Base-by-base conservation (phyloP, 2,113 vertebrate species). In the Opisthocomus hoazin region DNA sequence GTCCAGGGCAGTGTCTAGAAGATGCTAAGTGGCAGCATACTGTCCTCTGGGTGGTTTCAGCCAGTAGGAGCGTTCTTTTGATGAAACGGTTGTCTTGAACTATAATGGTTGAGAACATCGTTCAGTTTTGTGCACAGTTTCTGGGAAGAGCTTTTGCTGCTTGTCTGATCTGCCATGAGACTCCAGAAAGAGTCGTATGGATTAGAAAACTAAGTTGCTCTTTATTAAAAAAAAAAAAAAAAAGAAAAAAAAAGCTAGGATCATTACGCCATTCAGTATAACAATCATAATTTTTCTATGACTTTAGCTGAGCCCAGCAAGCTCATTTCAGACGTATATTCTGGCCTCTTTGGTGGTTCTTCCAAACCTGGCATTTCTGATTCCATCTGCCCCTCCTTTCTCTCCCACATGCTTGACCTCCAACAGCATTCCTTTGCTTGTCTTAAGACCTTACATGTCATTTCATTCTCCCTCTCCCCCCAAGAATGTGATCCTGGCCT, bases 401-500 rank as follows among this genome's bases (percentile, higher is more conserved):
- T 46, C 50, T 97, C 93, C 88, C 86, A 73, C 91, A 41, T 78
- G 57, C 80, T 96, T 97, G 95, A 97, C 93, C 93, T 97, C 91
- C 94, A 92, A 79, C 77, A 94, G 83, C 88, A 93, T 97, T 96
- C 96, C 82, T 97, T 83, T 2, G 5, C 90, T 96, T 90, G 84
- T 95, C 94, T 96, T 93, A 93, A 92, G 84, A 86, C 66, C 89
- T 97, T 95, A 66, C 90, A 90, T 93, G 82, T 91, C 57, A 1
- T 91, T 95, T 94, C 60, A 75, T 64, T 94, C 87, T 95, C 76
- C 66, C 91, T 95, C 69, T 95, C 46, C 39, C 74, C 76, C 45
- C 24, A 97, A 90, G 97, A 96, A 96, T 96, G 95, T 84, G 88
- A 91, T 97, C 68, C 87, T 95, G 82, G 95, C 89, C 84, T 70